Conservation (phyloP, 1,140 invertebrate species). For the Drosophila saltans region DNA sequence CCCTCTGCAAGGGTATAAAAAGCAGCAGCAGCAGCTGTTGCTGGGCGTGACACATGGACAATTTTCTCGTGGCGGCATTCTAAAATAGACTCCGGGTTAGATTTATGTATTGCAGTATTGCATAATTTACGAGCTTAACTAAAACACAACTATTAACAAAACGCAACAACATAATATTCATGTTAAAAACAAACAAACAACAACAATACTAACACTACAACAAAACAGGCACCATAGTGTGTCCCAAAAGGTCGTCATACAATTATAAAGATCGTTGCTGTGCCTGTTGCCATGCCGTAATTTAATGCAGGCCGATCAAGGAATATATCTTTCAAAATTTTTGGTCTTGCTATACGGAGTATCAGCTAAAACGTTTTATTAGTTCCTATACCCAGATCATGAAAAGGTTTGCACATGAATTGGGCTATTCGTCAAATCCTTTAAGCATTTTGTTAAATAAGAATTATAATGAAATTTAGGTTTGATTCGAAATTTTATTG, state of each 20-base stretch:
- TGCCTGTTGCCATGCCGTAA: conserved; percentile 38
- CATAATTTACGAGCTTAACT: conserved; percentile 59
- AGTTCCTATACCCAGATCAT: too few species aligned
- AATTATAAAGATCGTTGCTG: conserved; percentile 55
- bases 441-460: too few species aligned
- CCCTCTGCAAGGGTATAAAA: too few species aligned
- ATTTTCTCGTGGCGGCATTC: conserved; percentile 70
- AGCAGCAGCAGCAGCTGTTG: neutral
- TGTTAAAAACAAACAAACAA: conserved; percentile 21
- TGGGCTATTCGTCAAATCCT: too few species aligned
- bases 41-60: conserved; percentile 24
- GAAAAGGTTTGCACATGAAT: too few species aligned
- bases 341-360: neutral
- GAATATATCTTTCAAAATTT: neutral
- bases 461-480: too few species aligned
- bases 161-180: conserved; percentile 59
- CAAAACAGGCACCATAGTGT: conserved; percentile 48
- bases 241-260: conserved; percentile 73
- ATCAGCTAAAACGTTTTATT: neutral
- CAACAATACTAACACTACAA: conserved; percentile 14
- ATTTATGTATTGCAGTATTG: conserved; percentile 60
- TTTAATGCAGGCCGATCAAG: neutral
- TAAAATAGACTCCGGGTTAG: conserved; percentile 66
- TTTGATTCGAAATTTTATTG: too few species aligned
- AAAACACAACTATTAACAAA: conserved; percentile 25